Evolutionary conservation across 2,888 invertebrate genomes (phyloP), one percentile per base, ranked within the genome.

Genomic region (Neria commutata): DNA sequence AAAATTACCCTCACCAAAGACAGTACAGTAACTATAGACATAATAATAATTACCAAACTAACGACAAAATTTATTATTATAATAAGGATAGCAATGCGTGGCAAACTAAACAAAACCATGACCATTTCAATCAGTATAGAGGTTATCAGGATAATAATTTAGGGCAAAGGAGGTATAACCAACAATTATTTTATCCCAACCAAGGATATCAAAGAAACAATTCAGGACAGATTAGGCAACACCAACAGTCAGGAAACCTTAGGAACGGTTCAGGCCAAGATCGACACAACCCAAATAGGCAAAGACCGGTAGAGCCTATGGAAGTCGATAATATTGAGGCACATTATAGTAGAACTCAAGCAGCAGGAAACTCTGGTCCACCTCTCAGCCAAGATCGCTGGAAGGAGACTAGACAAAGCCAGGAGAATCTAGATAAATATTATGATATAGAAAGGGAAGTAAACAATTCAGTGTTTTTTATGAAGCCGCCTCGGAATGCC

Each of bases 261-360:
- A 40, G 51, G 40, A 50, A 45, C 51, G 51, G 37, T 55, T 55
- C 26, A 26, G 11, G 24, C 26, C 59, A 55, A 59, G 17, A 46
- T 48, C 51, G 55, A 17, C 33, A 24, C 37, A 54, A 50, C 46
- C 55, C 54, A 48, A 21, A 37, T 45, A 58, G 58, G 46, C 50
- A 49, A 54, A 16, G 45, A 33, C 50, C 5, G 42, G 34, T 6
- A 23, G 56, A 23, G 21, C 42, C 24, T 3, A 19, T 40, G 11
- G 29, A 50, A 56, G 0, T 19, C 11, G 29, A 25, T 21, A 29
- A 29, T 29, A 29, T 29, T 11, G 29, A 29, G n/a, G n/a, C n/a
- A n/a, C n/a, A n/a, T n/a, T n/a, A n/a, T n/a, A n/a, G n/a, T n/a
- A n/a, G n/a, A n/a, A n/a, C 33, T 40, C 48, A 53, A 54, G 16